phyloP scores from a whole-genome alignment of 2,113 vertebrate genomes.

The Proteles cristata region DNA sequence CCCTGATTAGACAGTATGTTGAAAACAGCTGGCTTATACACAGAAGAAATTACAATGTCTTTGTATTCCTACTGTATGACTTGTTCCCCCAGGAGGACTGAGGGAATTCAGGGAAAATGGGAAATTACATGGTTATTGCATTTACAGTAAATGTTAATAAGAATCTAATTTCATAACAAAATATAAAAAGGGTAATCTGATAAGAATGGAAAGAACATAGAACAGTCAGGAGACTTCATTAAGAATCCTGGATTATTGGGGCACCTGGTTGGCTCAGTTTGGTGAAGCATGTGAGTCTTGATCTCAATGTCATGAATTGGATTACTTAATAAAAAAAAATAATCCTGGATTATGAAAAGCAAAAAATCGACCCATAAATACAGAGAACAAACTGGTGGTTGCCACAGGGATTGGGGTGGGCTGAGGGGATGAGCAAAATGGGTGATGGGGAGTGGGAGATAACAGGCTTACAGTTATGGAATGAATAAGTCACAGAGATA shows the following conservation, averaged over 20 bases:
- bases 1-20: not conserved
- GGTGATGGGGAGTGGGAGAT: not conserved
- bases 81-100: not conserved
- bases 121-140: not conserved
- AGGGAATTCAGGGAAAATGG: not conserved
- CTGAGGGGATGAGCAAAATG: not conserved
- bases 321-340: not conserved
- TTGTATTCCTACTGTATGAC: not conserved
- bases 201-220: not conserved
- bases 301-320: not conserved
- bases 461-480: not conserved
- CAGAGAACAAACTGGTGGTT: not conserved
- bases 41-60: not conserved
- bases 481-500: not conserved
- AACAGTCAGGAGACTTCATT: not conserved
- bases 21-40: not conserved
- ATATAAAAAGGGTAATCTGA: not conserved
- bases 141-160: conserved; percentile 17
- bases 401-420: not conserved
- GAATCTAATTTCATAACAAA: not conserved
- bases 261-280: not conserved
- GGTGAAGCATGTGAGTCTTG: not conserved
- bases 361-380: not conserved
- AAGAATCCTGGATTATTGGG: not conserved
- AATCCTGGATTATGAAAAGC: not conserved